These are phyloP conservation scores for Alethe diademata DNA, from an alignment of 2,113 vertebrate species.

Conservation along the genomic window DNA sequence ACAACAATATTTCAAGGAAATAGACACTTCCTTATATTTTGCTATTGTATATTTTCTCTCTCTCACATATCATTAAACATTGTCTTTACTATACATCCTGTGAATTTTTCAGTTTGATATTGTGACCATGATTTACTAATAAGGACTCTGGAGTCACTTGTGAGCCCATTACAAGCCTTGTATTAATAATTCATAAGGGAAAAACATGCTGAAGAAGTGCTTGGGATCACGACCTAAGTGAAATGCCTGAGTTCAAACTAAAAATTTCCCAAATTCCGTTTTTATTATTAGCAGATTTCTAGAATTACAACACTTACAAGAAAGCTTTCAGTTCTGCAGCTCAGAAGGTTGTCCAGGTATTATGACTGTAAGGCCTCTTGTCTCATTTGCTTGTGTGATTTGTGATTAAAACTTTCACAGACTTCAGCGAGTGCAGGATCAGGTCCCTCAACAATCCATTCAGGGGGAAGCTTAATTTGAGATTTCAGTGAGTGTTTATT, in stretches of 20 bases:
- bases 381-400: conserved; percentile 6
- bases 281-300: conserved; percentile 58
- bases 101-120: conserved; percentile 36
- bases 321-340: conserved; percentile 7
- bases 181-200: conserved; percentile 74
- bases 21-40: neutral
- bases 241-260: conserved; percentile 39
- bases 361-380: neutral
- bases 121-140: conserved; percentile 57
- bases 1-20: neutral
- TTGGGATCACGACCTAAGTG: conserved; percentile 63
- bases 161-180: conserved; percentile 21
- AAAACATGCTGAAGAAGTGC: conserved; percentile 45
- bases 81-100: neutral
- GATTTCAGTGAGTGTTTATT: conserved; percentile 51
- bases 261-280: conserved; percentile 45
- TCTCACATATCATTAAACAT: neutral
- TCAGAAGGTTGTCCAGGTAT: neutral
- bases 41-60: neutral
- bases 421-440: conserved; percentile 13
- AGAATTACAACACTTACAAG: conserved; percentile 44
- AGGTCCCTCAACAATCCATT: conserved; percentile 14
- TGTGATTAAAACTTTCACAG: conserved; percentile 28
- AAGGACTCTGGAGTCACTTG: conserved; percentile 50
- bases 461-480: conserved; percentile 22